phyloP scores from a whole-genome alignment of 2,797 vertebrate species.

The Onychomys leucogaster region DNA sequence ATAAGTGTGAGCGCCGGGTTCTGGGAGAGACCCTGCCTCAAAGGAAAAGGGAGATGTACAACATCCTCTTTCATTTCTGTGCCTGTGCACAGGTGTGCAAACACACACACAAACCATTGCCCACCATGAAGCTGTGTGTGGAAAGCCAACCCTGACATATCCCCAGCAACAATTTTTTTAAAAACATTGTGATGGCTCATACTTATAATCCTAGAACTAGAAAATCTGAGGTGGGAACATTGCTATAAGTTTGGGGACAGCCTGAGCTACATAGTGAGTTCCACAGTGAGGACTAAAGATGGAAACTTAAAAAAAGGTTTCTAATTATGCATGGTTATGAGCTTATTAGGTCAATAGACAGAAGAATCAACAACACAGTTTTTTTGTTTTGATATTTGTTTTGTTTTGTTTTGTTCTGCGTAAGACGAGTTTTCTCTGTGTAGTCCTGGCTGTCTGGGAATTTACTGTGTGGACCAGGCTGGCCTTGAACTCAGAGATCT shows the following conservation, averaged over 20 bases:
- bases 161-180: neutral
- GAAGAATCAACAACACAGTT: neutral
- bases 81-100: neutral
- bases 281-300: neutral
- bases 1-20: no score
- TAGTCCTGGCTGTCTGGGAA: neutral
- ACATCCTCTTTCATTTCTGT: neutral
- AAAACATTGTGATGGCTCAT: neutral
- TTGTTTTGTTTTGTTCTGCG: no score
- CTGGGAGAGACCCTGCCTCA: neutral
- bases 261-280: neutral
- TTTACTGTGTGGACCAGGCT: neutral
- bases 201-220: neutral
- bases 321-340: neutral
- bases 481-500: neutral
- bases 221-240: neutral
- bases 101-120: neutral
- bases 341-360: neutral
- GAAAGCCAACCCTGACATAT: neutral
- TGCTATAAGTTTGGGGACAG: neutral
- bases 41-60: neutral
- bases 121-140: neutral
- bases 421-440: neutral
- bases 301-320: neutral
- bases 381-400: neutral